A percentile compares a stretch with the other conserved stretches of the same genome.
phyloP scores from a whole-genome alignment of 2,888 invertebrate species.

The Camptogramma bilineatum region DNA sequence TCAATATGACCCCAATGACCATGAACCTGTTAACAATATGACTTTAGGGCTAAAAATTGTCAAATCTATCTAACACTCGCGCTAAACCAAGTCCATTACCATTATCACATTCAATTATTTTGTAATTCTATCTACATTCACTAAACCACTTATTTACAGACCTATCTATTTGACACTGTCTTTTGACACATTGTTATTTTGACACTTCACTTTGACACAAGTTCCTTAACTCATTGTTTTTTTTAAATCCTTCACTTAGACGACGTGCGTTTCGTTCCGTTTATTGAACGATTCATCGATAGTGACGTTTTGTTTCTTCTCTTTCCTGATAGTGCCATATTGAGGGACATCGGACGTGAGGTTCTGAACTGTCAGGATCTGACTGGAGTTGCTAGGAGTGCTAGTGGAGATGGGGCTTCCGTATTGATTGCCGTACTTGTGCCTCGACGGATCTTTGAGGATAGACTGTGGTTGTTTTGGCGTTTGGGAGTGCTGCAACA shows the following conservation, averaged over 20 bases:
- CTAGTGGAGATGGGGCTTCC: conserved; percentile 77
- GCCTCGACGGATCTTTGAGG: conserved; percentile 87
- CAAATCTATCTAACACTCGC: conserved; percentile 55
- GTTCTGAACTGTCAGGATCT: conserved; percentile 87
- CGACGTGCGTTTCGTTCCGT: conserved; percentile 77
- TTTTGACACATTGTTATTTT: conserved; percentile 40
- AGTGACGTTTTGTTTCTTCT: conserved; percentile 81
- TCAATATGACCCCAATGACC: conserved; percentile 17
- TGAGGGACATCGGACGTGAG: conserved; percentile 80
- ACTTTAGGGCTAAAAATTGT: conserved; percentile 45
- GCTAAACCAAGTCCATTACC: conserved; percentile 54
- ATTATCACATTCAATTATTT: conserved; percentile 79
- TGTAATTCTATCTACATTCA: conserved; percentile 75
- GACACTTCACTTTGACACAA: conserved; percentile 31
- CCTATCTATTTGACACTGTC: conserved; percentile 44
- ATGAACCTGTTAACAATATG: conserved; percentile 40
- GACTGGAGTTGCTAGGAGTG: conserved; percentile 77
- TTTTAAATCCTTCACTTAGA: conserved; percentile 52
- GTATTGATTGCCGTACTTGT: conserved; percentile 84
- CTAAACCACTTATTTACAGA: conserved; percentile 73
- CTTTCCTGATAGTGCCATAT: conserved; percentile 83
- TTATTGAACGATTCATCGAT: conserved; percentile 79
- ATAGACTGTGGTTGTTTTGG: conserved; percentile 87
- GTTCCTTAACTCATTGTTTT: conserved; percentile 15
- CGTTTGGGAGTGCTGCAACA: conserved; percentile 77